These are phyloP conservation scores for Toxotes chatareus DNA, from an alignment of 2,113 vertebrate species.

Conservation along the genomic window DNA sequence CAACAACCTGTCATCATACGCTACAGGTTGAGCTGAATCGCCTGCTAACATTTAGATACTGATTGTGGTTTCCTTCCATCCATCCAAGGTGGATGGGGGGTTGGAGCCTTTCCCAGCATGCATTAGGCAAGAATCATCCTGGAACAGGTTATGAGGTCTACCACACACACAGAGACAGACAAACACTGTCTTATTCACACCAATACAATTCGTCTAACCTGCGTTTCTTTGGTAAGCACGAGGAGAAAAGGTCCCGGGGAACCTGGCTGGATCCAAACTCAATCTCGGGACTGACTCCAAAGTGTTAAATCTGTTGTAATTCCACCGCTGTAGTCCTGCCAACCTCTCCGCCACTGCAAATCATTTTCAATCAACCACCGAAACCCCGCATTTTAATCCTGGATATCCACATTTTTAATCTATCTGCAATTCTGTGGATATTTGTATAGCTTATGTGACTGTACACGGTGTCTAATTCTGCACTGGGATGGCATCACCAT, in stretches of 20 bases:
- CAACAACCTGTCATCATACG: neutral
- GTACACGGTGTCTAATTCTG: slow-evolving; percentile 31
- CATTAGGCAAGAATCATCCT: neutral
- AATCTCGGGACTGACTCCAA: neutral
- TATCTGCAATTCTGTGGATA: slow-evolving; percentile 1
- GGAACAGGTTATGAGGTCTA: neutral
- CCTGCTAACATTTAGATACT: neutral
- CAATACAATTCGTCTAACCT: neutral
- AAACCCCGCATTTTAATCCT: slow-evolving; percentile 31
- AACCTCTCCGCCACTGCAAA: neutral
- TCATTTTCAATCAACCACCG: slow-evolving; percentile 29
- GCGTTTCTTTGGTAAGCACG: neutral
- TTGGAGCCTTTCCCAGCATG: neutral
- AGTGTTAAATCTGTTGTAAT: slow-evolving; percentile 1
- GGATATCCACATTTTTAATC: slow-evolving; percentile 23
- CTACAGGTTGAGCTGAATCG: neutral
- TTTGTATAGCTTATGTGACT: slow-evolving; percentile 17
- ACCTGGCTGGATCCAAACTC: neutral
- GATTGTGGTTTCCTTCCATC: neutral
- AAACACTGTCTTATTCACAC: neutral
- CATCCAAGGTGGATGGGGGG: neutral
- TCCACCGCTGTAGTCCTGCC: neutral
- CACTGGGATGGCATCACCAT: neutral
- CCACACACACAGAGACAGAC: neutral
- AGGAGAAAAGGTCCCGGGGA: neutral